phyloP scores from a whole-genome alignment of 2,888 invertebrate species.

The Elegia similella region DNA sequence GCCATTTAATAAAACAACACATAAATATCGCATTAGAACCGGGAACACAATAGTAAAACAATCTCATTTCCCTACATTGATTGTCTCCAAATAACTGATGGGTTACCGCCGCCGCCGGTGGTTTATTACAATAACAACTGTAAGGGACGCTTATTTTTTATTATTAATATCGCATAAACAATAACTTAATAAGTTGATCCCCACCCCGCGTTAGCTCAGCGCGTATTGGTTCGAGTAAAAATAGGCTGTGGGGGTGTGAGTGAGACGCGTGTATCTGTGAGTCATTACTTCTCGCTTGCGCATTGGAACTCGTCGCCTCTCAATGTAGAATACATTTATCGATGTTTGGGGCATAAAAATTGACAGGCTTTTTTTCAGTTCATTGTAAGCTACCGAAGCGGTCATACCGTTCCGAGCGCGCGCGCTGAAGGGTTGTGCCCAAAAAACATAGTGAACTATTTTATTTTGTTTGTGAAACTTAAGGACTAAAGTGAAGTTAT shows the following conservation, averaged over 20 bases:
- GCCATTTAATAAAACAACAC: slow-evolving; percentile 38
- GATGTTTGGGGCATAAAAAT: slow-evolving; percentile 81
- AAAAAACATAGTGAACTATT: slow-evolving; percentile 39
- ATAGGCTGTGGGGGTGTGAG: slow-evolving; percentile 74
- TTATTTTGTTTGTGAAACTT: slow-evolving; percentile 29
- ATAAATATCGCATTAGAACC: slow-evolving; percentile 60
- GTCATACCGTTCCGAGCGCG: slow-evolving; percentile 45
- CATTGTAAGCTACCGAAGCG: slow-evolving; percentile 59
- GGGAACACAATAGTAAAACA: slow-evolving; percentile 56
- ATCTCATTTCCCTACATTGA: slow-evolving; percentile 67
- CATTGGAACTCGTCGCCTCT: slow-evolving; percentile 72
- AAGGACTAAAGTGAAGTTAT: slow-evolving; percentile 41
- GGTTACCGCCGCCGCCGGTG: slow-evolving; percentile 39
- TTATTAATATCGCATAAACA: slow-evolving; percentile 79
- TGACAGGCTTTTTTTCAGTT: slow-evolving; percentile 82
- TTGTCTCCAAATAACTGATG: slow-evolving; percentile 58
- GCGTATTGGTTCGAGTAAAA: slow-evolving; percentile 72
- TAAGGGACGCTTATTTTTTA: slow-evolving; percentile 66
- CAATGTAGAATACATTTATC: slow-evolving; percentile 78
- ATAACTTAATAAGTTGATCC: slow-evolving; percentile 78
- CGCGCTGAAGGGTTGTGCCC: slow-evolving; percentile 57
- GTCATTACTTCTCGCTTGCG: slow-evolving; percentile 43
- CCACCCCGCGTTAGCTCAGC: slow-evolving; percentile 67
- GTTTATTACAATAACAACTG: slow-evolving; percentile 59
- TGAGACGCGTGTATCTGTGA: slow-evolving; percentile 52